Conservation (phyloP, 2,797 vertebrate species). For the Notolabrus celidotus region DNA sequence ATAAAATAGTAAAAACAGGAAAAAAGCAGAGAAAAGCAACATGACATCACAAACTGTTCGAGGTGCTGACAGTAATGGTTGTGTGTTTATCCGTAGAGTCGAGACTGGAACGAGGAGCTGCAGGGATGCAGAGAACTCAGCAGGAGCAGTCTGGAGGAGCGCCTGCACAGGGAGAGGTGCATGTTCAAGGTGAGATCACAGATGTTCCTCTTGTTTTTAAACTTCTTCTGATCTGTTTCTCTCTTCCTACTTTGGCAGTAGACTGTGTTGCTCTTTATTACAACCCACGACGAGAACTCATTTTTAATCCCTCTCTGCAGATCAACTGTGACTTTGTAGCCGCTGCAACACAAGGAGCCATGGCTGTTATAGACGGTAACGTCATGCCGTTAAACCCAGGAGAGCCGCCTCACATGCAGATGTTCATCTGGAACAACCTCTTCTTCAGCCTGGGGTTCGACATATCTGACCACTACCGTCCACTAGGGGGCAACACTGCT, state of each 20-base stretch:
- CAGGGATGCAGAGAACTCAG: conserved; percentile 93
- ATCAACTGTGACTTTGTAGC: conserved; percentile 95
- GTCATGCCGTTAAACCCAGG: conserved; percentile 96
- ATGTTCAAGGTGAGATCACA: conserved; percentile 90
- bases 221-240: neutral
- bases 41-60: neutral
- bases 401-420: conserved; percentile 93
- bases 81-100: conserved; percentile 82
- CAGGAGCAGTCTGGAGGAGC: conserved; percentile 89
- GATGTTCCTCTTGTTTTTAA: neutral
- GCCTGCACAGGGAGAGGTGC: conserved; percentile 91
- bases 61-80: conserved; percentile 30
- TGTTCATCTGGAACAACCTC: conserved; percentile 98
- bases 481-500: conserved; percentile 92
- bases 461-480: conserved; percentile 92
- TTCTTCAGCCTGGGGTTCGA: conserved; percentile 97
- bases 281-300: neutral
- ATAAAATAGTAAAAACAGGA: neutral
- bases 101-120: conserved; percentile 97
- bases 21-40: neutral
- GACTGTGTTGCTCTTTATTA: neutral
- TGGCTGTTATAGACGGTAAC: conserved; percentile 93
- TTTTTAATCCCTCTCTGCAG: conserved; percentile 70
- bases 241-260: neutral
- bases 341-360: conserved; percentile 91